These are phyloP conservation scores for Rhopilema esculentum DNA, from an alignment of 30 jellyfish, hydroid and myxozoan genomes.

Conservation along the genomic window DNA sequence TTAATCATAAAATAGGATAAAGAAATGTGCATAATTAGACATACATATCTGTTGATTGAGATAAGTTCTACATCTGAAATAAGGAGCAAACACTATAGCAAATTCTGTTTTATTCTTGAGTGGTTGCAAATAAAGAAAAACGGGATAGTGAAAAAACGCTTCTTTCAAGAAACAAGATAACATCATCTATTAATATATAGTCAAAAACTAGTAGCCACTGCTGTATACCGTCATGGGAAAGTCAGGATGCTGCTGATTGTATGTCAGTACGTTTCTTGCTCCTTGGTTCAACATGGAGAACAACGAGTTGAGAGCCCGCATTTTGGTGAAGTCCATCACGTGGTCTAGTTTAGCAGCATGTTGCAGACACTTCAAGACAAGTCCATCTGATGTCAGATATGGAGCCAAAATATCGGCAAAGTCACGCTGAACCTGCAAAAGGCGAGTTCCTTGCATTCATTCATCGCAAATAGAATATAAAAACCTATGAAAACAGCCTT, in stretches of 20 bases:
- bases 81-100: too few relatives aligned
- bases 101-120: too few relatives aligned
- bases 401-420: constrained; percentile 90
- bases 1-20: too few relatives aligned
- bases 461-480: background rate
- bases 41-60: too few relatives aligned
- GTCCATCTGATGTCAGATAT: constrained; percentile 91
- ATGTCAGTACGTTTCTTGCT: constrained; percentile 79
- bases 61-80: too few relatives aligned
- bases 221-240: constrained; percentile 91
- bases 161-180: too few relatives aligned
- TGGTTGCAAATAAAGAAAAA: too few relatives aligned
- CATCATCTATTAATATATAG: too few relatives aligned
- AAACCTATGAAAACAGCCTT: background rate
- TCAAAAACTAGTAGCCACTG: too few relatives aligned
- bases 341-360: constrained; percentile 83
- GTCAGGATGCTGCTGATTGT: constrained; percentile 97
- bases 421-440: constrained; percentile 88
- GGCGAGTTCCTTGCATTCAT: background rate
- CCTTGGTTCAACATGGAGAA: constrained; percentile 95
- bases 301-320: constrained; percentile 94
- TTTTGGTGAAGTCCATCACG: constrained; percentile 96
- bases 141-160: too few relatives aligned
- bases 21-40: too few relatives aligned
- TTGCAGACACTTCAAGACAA: constrained; percentile 87